These are phyloP conservation scores for Beris morrisii DNA, from an alignment of 2,888 invertebrate genomes.

Conservation along the genomic window DNA sequence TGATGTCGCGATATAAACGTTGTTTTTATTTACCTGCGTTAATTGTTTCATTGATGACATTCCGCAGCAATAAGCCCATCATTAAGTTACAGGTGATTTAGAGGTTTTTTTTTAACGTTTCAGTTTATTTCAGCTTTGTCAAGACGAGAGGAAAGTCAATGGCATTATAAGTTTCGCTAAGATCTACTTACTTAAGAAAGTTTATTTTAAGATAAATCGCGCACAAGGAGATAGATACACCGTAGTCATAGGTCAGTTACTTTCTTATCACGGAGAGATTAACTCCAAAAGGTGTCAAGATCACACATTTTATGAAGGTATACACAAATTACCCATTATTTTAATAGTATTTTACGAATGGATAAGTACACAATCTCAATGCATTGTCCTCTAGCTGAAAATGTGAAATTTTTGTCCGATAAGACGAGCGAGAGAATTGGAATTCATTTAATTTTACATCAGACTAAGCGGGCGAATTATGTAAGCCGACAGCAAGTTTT, in stretches of 20 bases:
- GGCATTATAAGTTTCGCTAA: conserved; percentile 19
- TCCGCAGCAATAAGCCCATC: conserved; percentile 15
- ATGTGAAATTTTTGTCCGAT: too few relatives aligned
- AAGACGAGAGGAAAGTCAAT: conserved; percentile 4
- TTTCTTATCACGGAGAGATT: conserved; percentile 20
- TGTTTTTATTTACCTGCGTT: conserved; percentile 9
- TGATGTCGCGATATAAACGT: not conserved
- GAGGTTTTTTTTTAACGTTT: not conserved
- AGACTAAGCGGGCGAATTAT: too few relatives aligned
- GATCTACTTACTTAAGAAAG: conserved; percentile 1
- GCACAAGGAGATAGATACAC: too few relatives aligned
- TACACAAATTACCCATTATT: too few relatives aligned
- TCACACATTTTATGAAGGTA: not conserved
- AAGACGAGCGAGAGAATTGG: too few relatives aligned
- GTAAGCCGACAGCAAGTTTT: too few relatives aligned
- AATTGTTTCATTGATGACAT: conserved; percentile 32
- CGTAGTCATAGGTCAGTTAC: conserved; percentile 27
- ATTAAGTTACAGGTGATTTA: conserved; percentile 2
- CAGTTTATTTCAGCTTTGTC: conserved; percentile 1
- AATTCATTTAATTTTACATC: too few relatives aligned
- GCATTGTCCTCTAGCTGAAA: too few relatives aligned
- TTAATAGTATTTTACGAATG: too few relatives aligned
- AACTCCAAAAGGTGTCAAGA: conserved; percentile 15
- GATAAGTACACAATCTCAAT: too few relatives aligned
- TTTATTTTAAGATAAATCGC: too few relatives aligned